phyloP scores from a whole-genome alignment of 2,888 invertebrate species.

The Euzophera pinguis region DNA sequence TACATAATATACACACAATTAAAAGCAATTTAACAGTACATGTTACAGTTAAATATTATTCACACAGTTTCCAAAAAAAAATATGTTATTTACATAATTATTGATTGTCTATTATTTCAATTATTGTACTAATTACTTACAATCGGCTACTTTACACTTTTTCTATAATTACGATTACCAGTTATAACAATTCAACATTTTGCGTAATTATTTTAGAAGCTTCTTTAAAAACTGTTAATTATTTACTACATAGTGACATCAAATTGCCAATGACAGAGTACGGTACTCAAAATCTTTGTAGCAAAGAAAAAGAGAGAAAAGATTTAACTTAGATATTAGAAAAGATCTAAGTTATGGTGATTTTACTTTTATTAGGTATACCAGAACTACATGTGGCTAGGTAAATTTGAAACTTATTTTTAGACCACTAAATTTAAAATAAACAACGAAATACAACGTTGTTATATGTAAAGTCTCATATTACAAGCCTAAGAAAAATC shows the following conservation, averaged over 20 bases:
- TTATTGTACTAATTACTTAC: constrained; percentile 52
- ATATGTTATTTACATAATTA: constrained; percentile 4
- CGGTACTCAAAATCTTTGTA: not conserved
- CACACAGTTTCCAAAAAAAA: constrained; percentile 7
- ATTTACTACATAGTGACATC: constrained; percentile 28
- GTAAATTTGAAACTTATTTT: too few species aligned
- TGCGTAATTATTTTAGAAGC: constrained; percentile 26
- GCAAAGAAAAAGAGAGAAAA: too few species aligned
- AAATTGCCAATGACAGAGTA: constrained; percentile 54
- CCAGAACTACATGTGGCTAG: too few species aligned
- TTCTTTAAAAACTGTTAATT: constrained; percentile 17
- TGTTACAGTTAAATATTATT: not conserved
- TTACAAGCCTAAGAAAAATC: too few species aligned
- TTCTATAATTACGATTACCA: constrained; percentile 27
- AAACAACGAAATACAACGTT: too few species aligned
- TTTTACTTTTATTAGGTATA: too few species aligned
- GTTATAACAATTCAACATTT: constrained; percentile 47
- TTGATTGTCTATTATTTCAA: constrained; percentile 25
- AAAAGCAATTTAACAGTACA: not conserved
- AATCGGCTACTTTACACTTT: constrained; percentile 31
- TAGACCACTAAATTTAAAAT: too few species aligned
- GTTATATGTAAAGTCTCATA: too few species aligned
- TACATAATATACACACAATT: too few species aligned
- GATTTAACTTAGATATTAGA: too few species aligned
- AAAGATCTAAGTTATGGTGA: too few species aligned